Conservation (phyloP, 1,140 invertebrate genomes). For the Drosophila murphyi region DNA sequence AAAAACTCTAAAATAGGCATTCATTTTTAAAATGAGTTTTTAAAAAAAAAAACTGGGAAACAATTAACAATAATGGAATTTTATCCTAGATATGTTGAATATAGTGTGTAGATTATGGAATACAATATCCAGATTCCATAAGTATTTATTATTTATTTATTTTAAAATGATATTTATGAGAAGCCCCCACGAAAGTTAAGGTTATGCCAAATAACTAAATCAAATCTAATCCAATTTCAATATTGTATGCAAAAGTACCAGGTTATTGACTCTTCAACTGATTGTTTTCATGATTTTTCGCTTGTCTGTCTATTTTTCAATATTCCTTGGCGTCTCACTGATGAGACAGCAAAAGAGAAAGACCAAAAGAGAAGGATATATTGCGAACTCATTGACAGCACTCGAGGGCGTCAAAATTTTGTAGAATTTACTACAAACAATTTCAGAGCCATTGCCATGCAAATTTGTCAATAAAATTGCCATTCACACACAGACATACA, state of each 20-base stretch:
- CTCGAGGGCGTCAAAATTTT: slow-evolving; percentile 35
- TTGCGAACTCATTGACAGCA: slow-evolving; percentile 39
- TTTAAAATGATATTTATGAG: too few species aligned
- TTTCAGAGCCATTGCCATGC: slow-evolving; percentile 54
- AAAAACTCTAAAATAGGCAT: too few species aligned
- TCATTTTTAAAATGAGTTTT: too few species aligned
- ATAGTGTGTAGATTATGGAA: too few species aligned
- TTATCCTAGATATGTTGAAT: too few species aligned
- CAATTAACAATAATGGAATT: too few species aligned
- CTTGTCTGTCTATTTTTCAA: slow-evolving; percentile 12
- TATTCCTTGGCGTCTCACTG: slow-evolving; percentile 5
- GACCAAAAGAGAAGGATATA: background rate
- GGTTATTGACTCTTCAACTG: slow-evolving; percentile 20
- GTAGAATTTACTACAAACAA: slow-evolving; percentile 39
- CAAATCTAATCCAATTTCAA: too few species aligned
- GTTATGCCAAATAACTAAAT: too few species aligned
- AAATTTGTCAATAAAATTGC: slow-evolving; percentile 72
- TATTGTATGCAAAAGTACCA: slow-evolving; percentile 5
- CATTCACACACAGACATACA: slow-evolving; percentile 25
- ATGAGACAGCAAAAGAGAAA: background rate
- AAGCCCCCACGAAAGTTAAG: too few species aligned
- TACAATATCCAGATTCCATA: too few species aligned
- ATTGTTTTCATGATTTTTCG: slow-evolving; percentile 5
- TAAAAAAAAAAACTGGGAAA: too few species aligned
- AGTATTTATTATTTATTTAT: too few species aligned